Evolutionary conservation across 2,113 vertebrate species (phyloP).

Genomic region (Galemys pyrenaicus): DNA sequence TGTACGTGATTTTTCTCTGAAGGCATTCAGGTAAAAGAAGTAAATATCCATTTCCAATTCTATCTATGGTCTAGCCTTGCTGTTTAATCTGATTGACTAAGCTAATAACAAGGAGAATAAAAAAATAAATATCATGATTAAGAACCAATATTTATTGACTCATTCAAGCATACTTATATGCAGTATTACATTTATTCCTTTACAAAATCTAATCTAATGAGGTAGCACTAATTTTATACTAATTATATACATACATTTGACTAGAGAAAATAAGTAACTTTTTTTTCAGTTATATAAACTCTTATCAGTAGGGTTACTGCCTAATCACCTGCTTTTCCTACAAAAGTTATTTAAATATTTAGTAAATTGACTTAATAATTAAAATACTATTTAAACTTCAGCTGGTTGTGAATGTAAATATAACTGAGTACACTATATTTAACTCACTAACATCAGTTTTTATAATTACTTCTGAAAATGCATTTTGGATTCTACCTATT

Average conservation of each 20-base stretch:
- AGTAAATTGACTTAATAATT: neutral
- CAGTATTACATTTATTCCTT: neutral
- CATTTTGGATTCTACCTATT: neutral
- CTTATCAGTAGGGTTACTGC: neutral
- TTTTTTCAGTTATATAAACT: neutral
- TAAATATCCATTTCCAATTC: neutral
- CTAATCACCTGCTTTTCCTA: neutral
- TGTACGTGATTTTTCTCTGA: neutral
- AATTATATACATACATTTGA: neutral
- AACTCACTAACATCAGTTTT: neutral
- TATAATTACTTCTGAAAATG: neutral
- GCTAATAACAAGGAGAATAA: neutral
- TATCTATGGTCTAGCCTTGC: no score
- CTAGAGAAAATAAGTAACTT: neutral
- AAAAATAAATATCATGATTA: neutral
- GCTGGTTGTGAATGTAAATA: neutral
- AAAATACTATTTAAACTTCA: neutral
- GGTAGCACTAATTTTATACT: neutral
- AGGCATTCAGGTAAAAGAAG: neutral
- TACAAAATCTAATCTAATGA: neutral
- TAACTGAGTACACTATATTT: neutral
- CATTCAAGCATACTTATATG: neutral
- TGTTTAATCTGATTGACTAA: neutral
- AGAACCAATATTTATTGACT: neutral
- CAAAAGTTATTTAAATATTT: neutral